Evolutionary conservation across 1,140 invertebrate species (phyloP), one percentile per base, ranked within the genome.

Genomic region (Cheumatopsyche charites): DNA sequence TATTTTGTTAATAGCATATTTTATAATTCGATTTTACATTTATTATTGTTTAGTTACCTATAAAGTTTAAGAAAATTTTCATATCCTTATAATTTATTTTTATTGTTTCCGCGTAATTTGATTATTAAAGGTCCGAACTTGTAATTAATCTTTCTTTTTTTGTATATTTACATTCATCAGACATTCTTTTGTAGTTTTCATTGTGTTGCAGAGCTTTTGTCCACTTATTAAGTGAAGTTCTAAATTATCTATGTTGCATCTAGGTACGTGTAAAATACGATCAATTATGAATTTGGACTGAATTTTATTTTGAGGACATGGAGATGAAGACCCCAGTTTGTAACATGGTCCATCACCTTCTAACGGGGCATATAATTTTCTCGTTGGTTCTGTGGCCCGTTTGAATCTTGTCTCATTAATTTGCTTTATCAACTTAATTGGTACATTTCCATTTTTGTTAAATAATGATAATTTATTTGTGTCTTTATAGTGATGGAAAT

Each of bases 331-430:
- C 0, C 21, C 21, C 19, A 68, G 21, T 36, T 36, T 36, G 17
- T 55, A 42, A 42, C 66, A 68, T 41, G 26, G n/a, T 17, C 47
- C 66, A 36, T n/a, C 19, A 13, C 66, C 66, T n/a, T 55, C n/a
- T 15, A 68, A 19, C 3, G 66, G 66, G n/a, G 66, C 66, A 36
- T 55, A 68, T 55, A 12, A 12, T 41, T 68, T 55, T 55, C 15
- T 17, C 3, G 1, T 3, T 9, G 13, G 15, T 45, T 12, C n/a
- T 1, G 42, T 19, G n/a, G n/a, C n/a, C n/a, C n/a, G n/a, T n/a
- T n/a, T n/a, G n/a, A n/a, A n/a, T n/a, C n/a, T n/a, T n/a, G n/a
- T n/a, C n/a, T n/a, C n/a, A n/a, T n/a, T n/a, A n/a, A n/a, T n/a
- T 25, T 36, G 29, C 43, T 45, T 49, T 47, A 25, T 5, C 9